Evolutionary conservation across 2,113 vertebrate genomes (phyloP).

Genomic region (Paralichthys olivaceus): DNA sequence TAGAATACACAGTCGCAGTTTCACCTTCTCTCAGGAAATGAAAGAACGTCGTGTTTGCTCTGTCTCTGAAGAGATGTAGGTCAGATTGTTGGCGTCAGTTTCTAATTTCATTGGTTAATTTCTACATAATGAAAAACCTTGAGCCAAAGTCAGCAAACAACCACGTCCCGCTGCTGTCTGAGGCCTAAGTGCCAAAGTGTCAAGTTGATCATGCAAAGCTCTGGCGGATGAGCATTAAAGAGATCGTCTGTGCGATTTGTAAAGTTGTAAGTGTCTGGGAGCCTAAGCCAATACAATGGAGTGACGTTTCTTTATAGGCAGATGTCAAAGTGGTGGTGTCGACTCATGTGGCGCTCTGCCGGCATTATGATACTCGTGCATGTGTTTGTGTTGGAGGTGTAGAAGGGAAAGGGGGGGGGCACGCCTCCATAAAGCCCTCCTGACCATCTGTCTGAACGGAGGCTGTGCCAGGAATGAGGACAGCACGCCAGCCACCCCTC

Average conservation of each 20-base stretch:
- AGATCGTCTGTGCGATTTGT: neutral
- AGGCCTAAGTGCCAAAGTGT: too few relatives aligned
- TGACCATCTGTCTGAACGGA: conserved; percentile 77
- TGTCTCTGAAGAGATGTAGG: neutral
- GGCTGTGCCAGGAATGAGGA: conserved; percentile 61
- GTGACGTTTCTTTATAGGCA: conserved; percentile 26
- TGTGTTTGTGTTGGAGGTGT: conserved; percentile 2
- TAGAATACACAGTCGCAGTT: neutral
- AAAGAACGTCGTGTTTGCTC: neutral
- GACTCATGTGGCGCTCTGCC: conserved; percentile 8
- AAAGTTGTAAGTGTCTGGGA: neutral
- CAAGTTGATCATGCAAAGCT: neutral
- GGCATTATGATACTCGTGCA: conserved; percentile 8
- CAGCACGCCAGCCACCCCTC: conserved; percentile 3
- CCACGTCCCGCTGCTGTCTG: too few relatives aligned
- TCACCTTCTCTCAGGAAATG: neutral
- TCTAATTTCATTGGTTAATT: neutral
- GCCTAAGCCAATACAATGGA: neutral
- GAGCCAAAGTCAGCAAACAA: too few relatives aligned
- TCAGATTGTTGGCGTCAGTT: neutral
- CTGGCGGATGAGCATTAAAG: too few relatives aligned
- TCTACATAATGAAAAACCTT: neutral
- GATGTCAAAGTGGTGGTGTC: conserved; percentile 34
- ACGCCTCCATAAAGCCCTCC: conserved; percentile 48
- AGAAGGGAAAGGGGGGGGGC: neutral